Base-by-base conservation (phyloP, 2,113 vertebrate species). In the Scatophagus argus region DNA sequence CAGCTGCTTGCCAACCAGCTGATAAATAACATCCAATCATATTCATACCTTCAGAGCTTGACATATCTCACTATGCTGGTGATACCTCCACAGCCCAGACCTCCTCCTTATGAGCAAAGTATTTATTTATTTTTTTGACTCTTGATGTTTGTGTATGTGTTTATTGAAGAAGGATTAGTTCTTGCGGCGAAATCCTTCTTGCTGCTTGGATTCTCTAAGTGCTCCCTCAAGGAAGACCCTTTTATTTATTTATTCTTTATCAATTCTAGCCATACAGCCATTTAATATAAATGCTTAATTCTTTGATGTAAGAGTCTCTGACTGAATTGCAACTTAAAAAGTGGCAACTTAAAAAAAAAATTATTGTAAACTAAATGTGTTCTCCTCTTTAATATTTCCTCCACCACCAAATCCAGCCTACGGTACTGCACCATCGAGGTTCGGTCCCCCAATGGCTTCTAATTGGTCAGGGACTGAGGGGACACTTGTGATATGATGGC, bases 401-500 rank as follows among this genome's bases (percentile, higher is more conserved):
- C 49, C 25, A 61, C n/a, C 13, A 43, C 43, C 66, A 9, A 0
- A 23, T 31, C 25, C 34, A 43, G 44, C 32, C 8, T 27, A 56
- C 49, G 60, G 67, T 74, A 74, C 34, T 70, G 68, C 27, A 56
- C 17, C 56, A 59, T 60, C 6, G 34, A 59, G 63, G 59, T 76
- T 47, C 19, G 1, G 74, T 13, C 43, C 75, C 39, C 47, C 51
- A 12, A 71, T 41, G 65, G 44, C 71, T 44, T 72, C 52, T 89
- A 89, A 93, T 91, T 93, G 87, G 83, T 74, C 74, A 9, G 84
- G 79, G 84, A 82, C 70, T n/a, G 55, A 63, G 60, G 82, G 78
- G 88, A 80, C 87, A 71, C 44, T 81, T 66, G 74, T 83, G 74
- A 86, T 77, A 75, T 81, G 82, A 74, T 60, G 59, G 51, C 17